Evolutionary conservation across 2,888 invertebrate species (phyloP).

Genomic region (Gibbula magus): DNA sequence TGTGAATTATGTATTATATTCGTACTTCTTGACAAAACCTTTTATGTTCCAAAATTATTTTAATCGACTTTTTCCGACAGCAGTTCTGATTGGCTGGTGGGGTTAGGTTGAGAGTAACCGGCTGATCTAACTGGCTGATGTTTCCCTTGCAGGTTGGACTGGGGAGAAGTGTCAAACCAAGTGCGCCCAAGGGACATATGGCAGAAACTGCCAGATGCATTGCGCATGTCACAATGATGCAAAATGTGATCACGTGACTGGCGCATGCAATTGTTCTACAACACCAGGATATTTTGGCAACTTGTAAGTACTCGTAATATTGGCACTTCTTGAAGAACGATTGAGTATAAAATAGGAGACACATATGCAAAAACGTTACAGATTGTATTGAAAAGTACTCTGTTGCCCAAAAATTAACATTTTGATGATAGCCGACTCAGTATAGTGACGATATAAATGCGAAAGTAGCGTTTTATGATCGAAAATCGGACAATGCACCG

Average conservation of each 20-base stretch:
- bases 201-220: conserved; percentile 46
- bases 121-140: neutral
- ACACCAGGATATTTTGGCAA: conserved; percentile 48
- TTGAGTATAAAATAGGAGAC: too few species aligned
- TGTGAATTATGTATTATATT: too few species aligned
- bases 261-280: conserved; percentile 51
- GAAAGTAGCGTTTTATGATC: too few species aligned
- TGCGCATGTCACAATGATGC: conserved; percentile 58
- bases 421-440: too few species aligned
- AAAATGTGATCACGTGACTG: conserved; percentile 56
- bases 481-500: too few species aligned
- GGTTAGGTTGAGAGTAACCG: neutral
- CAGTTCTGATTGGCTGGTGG: neutral
- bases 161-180: conserved; percentile 41
- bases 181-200: conserved; percentile 51
- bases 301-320: conserved; percentile 32
- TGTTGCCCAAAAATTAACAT: too few species aligned
- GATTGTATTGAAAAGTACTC: too few species aligned
- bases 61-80: too few species aligned
- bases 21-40: too few species aligned
- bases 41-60: too few species aligned
- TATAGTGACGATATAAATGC: too few species aligned
- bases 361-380: too few species aligned
- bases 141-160: conserved; percentile 38
- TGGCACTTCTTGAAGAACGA: neutral